These are phyloP conservation scores for Iselma pallidipennis DNA, from an alignment of 2,888 invertebrate species.

Conservation along the genomic window DNA sequence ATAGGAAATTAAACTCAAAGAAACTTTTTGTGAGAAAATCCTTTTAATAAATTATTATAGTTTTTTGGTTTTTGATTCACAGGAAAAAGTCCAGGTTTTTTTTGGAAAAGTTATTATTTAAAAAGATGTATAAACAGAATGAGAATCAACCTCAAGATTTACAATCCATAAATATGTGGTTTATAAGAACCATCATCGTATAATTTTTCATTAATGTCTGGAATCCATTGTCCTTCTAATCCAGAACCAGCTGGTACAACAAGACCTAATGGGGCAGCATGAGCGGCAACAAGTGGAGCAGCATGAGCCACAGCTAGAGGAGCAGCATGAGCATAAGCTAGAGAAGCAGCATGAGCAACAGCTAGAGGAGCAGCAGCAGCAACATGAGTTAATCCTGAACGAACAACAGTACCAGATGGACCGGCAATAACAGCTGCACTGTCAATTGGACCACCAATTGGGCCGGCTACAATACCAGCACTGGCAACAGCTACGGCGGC, in stretches of 20 bases:
- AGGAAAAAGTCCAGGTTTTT: background rate
- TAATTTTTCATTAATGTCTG: constrained; percentile 41
- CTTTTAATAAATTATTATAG: background rate
- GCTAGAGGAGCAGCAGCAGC: constrained; percentile 31
- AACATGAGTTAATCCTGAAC: constrained; percentile 31
- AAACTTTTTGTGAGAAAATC: background rate
- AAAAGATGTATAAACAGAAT: constrained; percentile 4
- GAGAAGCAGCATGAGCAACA: constrained; percentile 25
- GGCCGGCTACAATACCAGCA: constrained; percentile 16
- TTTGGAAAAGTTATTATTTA: constrained; percentile 4
- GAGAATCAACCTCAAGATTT: constrained; percentile 12
- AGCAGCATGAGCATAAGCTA: constrained; percentile 12
- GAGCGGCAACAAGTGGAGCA: constrained; percentile 3
- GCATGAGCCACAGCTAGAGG: constrained; percentile 25
- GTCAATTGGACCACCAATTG: constrained; percentile 18
- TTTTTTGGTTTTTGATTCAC: background rate
- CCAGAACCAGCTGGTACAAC: constrained; percentile 31
- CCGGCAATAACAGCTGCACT: constrained; percentile 25
- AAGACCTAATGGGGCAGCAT: constrained; percentile 22
- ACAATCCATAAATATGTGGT: constrained; percentile 33
- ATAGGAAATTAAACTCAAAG: background rate
- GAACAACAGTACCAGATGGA: constrained; percentile 20
- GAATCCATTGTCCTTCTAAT: constrained; percentile 43
- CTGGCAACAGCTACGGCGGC: constrained; percentile 19
- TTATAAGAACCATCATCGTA: constrained; percentile 47